Conservation (phyloP, 1,140 invertebrate species). For the Cyclargus thomasi region DNA sequence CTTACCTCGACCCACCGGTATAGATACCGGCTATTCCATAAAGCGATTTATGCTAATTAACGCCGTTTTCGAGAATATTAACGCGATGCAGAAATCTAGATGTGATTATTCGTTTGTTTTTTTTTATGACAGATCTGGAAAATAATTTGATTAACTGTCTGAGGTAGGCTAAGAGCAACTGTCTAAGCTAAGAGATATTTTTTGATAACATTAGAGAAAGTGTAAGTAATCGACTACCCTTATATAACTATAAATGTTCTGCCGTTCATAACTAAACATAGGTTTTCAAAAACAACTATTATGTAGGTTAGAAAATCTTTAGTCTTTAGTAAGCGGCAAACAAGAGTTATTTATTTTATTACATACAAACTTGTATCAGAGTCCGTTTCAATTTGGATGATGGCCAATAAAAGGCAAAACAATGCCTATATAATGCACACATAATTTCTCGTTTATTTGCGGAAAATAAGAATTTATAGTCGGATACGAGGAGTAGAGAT, state of each 20-base stretch:
- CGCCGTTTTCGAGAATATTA: slow-evolving; percentile 23
- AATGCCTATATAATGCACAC: slow-evolving; percentile 33
- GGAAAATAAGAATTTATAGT: slow-evolving; percentile 17
- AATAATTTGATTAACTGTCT: no score
- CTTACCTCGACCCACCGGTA: slow-evolving; percentile 36
- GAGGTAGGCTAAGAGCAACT: no score
- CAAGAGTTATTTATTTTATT: slow-evolving; percentile 6
- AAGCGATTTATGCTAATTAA: slow-evolving; percentile 32
- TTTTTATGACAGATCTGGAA: no score
- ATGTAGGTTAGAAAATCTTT: not conserved
- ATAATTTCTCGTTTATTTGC: slow-evolving; percentile 29
- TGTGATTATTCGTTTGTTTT: not conserved
- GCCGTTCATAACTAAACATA: no score
- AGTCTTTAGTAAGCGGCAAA: not conserved
- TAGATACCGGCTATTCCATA: slow-evolving; percentile 34
- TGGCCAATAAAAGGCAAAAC: slow-evolving; percentile 34
- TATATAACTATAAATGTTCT: no score
- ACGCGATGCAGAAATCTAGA: not conserved
- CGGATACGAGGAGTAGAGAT: slow-evolving; percentile 6
- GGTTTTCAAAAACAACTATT: no score
- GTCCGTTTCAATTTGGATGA: slow-evolving; percentile 29
- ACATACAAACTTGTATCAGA: slow-evolving; percentile 12
- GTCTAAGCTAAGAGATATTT: no score
- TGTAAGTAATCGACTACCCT: no score
- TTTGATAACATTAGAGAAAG: no score